Evolutionary conservation across 2,113 vertebrate genomes (phyloP), one percentile per base, ranked within the genome.

Genomic region (Haliaeetus leucogaster): DNA sequence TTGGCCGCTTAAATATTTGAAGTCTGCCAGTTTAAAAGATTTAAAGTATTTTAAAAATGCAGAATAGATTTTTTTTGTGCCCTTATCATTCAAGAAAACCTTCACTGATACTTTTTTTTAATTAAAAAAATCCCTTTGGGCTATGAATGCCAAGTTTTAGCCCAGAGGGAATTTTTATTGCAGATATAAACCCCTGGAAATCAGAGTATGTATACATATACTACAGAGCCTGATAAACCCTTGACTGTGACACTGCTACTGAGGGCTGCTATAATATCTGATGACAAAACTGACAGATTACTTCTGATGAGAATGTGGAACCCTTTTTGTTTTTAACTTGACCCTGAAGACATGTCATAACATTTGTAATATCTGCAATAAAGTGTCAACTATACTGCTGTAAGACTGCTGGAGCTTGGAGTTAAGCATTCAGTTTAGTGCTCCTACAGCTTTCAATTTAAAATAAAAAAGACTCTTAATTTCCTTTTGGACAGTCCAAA

Each of bases 301-400:
- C 94, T 94, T 96, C 95, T 96, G 89, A 97, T 96, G 86, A 90
- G 93, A 89, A 94, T 16, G 61, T 88, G 95, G 95, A 97, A 97
- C 95, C 56, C 90, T 90, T 97, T 98, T 98, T 97, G 96, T 94
- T 98, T 98, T 97, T 94, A 98, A 98, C 97, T 91, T 97, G 97
- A 98, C 97, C 96, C 97, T 97, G 95, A 98, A 98, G 92, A 97
- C 96, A 90, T 97, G 97, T 98, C 96, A 98, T 97, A 97, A 98
- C 94, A 96, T 97, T 96, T 98, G 95, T 96, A 98, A 97, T 97
- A 97, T 93, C 84, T 78, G 96, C 95, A 98, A 97, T 97, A 96
- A 97, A 98, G 80, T 97, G 95, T 97, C 95, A 97, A 63, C 94
- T 73, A 34, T 58, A 95, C 82, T 93, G 81, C 84, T 89, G 63